Evolutionary conservation across 1,140 invertebrate genomes (phyloP).

Genomic region (Drosophila albomicans): DNA sequence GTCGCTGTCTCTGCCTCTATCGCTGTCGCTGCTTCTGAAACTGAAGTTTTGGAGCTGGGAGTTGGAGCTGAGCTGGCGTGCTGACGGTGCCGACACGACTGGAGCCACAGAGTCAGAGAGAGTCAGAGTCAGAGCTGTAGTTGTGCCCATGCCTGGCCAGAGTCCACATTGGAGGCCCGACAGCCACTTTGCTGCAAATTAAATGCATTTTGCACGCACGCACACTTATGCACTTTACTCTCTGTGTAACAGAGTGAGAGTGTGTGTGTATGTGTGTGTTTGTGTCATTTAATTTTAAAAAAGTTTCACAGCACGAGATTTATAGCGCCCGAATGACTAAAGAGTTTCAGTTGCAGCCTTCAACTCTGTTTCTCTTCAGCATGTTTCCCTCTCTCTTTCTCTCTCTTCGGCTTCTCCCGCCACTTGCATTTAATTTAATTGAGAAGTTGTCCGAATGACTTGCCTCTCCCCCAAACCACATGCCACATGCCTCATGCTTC

Average conservation of each 20-base stretch:
- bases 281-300: conserved; percentile 80
- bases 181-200: conserved; percentile 76
- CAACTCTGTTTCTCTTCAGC: conserved; percentile 11
- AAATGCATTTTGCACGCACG: conserved; percentile 71
- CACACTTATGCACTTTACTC: conserved; percentile 39
- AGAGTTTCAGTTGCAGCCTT: conserved; percentile 28
- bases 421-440: conserved; percentile 70
- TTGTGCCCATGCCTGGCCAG: conserved; percentile 14
- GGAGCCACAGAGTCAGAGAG: conserved; percentile 47
- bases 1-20: neutral
- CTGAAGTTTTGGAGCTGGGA: neutral
- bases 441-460: conserved; percentile 67
- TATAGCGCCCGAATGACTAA: conserved; percentile 59
- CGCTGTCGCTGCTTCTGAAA: neutral
- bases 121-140: too few relatives aligned
- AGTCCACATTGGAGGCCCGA: conserved; percentile 45
- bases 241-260: neutral
- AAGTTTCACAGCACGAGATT: conserved; percentile 75
- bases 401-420: neutral
- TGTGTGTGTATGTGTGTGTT: conserved; percentile 50
- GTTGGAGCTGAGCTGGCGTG: conserved; percentile 13
- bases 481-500: neutral
- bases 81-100: conserved; percentile 64
- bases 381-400: neutral
- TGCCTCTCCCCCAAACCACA: conserved; percentile 15